Evolutionary conservation across 2,888 invertebrate genomes (phyloP).

Genomic region (Orchesellides sinensis): DNA sequence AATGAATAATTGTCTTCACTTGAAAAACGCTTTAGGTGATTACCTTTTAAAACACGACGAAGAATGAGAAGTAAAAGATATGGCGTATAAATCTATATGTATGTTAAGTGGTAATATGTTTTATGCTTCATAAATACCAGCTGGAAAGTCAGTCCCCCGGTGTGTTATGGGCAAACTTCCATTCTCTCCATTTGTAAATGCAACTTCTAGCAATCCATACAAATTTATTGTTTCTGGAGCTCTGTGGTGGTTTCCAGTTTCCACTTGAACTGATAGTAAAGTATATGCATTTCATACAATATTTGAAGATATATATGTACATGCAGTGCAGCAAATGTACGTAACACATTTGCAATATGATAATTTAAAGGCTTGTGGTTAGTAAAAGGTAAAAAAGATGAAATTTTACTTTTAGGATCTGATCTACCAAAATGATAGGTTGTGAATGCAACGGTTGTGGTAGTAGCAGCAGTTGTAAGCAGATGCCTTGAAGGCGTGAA

Average conservation of each 20-base stretch:
- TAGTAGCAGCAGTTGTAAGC: not conserved
- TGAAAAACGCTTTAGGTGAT: constrained; percentile 54
- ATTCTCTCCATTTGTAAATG: not conserved
- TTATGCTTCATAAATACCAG: not conserved
- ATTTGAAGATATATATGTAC: constrained; percentile 7
- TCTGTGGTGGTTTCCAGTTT: too few species aligned
- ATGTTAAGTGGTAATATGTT: not conserved
- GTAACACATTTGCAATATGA: too few species aligned
- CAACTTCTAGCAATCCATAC: constrained; percentile 37
- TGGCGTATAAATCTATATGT: not conserved
- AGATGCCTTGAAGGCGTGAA: constrained; percentile 59
- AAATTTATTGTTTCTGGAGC: constrained; percentile 41
- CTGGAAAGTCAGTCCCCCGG: constrained; percentile 3
- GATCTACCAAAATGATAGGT: not conserved
- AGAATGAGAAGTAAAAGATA: too few species aligned
- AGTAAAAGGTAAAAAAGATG: constrained; percentile 20
- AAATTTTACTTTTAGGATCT: constrained; percentile 7
- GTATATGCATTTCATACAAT: not conserved
- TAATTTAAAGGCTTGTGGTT: not conserved
- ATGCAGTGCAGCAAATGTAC: too few species aligned
- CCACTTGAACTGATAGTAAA: too few species aligned
- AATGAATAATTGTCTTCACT: constrained; percentile 47
- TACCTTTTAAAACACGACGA: not conserved
- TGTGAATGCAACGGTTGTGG: not conserved
- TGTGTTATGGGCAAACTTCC: constrained; percentile 13